Evolutionary conservation across 2,797 vertebrate species (phyloP), one percentile per base, ranked within the genome.

Genomic region (Urocyon cinereoargenteus): DNA sequence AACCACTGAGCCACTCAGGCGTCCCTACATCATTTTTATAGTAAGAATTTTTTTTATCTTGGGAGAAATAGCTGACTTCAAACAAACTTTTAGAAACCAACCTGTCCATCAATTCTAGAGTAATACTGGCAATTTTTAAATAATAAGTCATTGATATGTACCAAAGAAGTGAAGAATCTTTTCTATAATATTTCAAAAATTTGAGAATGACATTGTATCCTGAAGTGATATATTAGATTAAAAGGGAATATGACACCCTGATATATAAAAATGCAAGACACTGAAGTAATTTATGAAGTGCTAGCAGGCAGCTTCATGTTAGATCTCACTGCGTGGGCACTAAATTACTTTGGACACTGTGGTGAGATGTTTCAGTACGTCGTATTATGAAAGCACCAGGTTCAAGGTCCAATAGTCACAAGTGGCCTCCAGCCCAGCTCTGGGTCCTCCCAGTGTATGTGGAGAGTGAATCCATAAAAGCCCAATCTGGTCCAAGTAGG

Each of bases 201-300:
- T 84, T 51, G 51, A 36, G 55, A 97, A 53, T 93, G 95, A 90
- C 94, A 95, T 62, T 93, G 59, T 97, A 36, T 97, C 92, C 83
- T 89, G 21, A 90, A 94, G 88, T 97, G 88, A 98, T 95, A 94
- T 86, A 98, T 98, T 96, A 96, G 70, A 97, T 94, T 91, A 96
- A 77, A 97, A 94, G 61, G 91, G 73, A 96, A 94, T 95, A 83
- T 92, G 92, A 97, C 96, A 96, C 64, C 55, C 75, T 83, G 81
- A 87, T 79, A 97, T 87, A 95, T 90, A 96, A 94, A 97, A 98
- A 94, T 94, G 86, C 75, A 94, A 95, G 90, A 93, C 90, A 73
- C 28, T 51, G 49, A 83, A 97, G 96, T 96, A 97, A 97, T 97
- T 97, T 97, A 94, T 95, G 95, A 96, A 96, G 92, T 64, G 64